Evolutionary conservation across 2,888 invertebrate species (phyloP), one percentile per base, ranked within the genome.

Genomic region (Pollenia labialis): DNA sequence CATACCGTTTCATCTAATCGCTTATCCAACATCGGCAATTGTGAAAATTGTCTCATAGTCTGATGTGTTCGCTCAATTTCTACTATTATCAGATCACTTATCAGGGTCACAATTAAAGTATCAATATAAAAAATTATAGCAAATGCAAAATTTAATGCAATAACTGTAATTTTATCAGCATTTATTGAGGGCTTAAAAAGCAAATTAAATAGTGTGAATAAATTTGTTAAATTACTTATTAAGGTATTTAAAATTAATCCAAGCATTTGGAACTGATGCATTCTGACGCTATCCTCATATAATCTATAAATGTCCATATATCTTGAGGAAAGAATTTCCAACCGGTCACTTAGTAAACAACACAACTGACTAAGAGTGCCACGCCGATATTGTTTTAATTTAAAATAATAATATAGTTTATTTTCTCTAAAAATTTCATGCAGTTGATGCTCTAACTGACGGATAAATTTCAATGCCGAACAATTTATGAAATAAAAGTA

Each of bases 211-310:
- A 92, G 82, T n/a, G 90, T 90, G 40, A 90, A 91, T 10, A 88
- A 89, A 69, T 91, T 91, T 64, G 90, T 91, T 52, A 91, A 83
- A 74, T 92, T 91, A 82, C 89, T 91, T 69, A 91, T 90, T 52
- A 92, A 79, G 1, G 92, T 90, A 44, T 89, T 89, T 50, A 91
- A 82, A 83, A 90, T 89, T 18, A 92, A 86, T 2, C 91, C 91
- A 14, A 92, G 80, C 54, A 92, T 87, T 87, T 91, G 91, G 46
- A 90, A 86, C 79, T 92, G 91, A 64, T 92, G 92, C 89, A 91
- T 88, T 8, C 82, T 79, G n/a, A 90, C 88, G 80, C 89, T 89
- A 23, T 88, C 88, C 54, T 62, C 50, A 54, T 90, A 88, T 10
- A 91, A 75, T 0, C 18, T 54, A n/a, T 90, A 80, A 18, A 90